phyloP scores from a whole-genome alignment of 2,113 vertebrate genomes.

The Actenoides lindsayi region DNA sequence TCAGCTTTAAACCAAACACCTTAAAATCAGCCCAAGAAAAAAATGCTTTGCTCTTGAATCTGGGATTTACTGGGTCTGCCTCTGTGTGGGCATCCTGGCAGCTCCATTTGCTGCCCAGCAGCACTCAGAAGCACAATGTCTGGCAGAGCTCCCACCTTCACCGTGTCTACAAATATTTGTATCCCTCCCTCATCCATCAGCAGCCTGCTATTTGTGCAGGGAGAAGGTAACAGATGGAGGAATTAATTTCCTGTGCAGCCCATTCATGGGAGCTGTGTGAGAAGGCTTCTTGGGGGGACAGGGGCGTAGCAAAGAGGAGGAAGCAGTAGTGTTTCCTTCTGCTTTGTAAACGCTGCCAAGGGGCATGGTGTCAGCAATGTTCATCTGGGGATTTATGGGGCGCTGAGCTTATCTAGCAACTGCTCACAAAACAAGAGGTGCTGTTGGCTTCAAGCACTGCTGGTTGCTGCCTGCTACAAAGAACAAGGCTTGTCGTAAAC shows the following conservation, averaged over 20 bases:
- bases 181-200: background rate
- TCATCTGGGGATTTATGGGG: background rate
- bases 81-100: background rate
- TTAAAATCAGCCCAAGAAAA: background rate
- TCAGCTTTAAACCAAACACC: background rate
- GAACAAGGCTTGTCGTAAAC: background rate
- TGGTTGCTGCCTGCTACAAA: background rate
- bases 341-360: background rate
- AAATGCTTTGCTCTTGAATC: background rate
- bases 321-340: background rate
- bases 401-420: background rate
- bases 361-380: background rate
- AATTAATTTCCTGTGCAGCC: background rate
- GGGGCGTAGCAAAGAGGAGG: background rate
- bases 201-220: conserved; percentile 35
- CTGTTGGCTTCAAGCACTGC: fast-evolving
- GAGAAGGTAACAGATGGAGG: background rate
- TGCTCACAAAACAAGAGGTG: background rate
- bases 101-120: background rate
- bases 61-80: background rate
- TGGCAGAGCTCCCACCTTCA: background rate
- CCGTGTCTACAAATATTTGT: conserved; percentile 65
- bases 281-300: background rate
- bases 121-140: background rate
- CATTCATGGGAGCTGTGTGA: fast-evolving